A percentile compares a stretch with the other conserved stretches of the same genome.
phyloP scores from a whole-genome alignment of 1,140 invertebrate genomes.

The Drosophila hydei region DNA sequence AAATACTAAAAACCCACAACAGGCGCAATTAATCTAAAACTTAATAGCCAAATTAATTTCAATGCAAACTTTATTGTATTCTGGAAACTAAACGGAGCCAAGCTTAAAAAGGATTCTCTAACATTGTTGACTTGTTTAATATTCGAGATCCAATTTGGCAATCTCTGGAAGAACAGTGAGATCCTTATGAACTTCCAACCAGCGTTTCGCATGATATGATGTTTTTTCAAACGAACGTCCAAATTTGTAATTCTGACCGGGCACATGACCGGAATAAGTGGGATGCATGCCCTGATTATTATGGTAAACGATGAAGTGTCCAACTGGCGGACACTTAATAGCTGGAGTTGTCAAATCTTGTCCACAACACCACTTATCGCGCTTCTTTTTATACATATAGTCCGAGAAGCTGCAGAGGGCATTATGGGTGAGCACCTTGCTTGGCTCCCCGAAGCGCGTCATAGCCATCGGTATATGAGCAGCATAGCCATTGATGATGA shows the following conservation, averaged over 20 bases:
- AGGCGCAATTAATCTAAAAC: slow-evolving; percentile 3
- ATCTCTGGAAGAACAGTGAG: slow-evolving; percentile 62
- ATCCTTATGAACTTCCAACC: slow-evolving; percentile 84
- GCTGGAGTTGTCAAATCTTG: slow-evolving; percentile 63
- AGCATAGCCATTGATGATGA: slow-evolving; percentile 87
- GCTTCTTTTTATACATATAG: slow-evolving; percentile 86
- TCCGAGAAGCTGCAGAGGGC: slow-evolving; percentile 88
- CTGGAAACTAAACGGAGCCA: background rate
- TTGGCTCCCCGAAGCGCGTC: slow-evolving; percentile 87
- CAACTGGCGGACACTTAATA: slow-evolving; percentile 84
- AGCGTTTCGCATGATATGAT: slow-evolving; percentile 88
- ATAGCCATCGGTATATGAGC: slow-evolving; percentile 88
- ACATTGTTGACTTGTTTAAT: slow-evolving; percentile 19
- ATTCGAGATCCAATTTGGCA: slow-evolving; percentile 61
- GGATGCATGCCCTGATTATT: slow-evolving; percentile 88
- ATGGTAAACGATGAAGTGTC: slow-evolving; percentile 87
- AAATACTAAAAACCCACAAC: background rate
- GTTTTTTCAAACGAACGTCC: slow-evolving; percentile 89
- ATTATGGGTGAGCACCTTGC: slow-evolving; percentile 87
- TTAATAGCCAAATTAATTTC: too few species aligned
- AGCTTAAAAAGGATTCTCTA: too few species aligned
- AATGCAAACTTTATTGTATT: background rate
- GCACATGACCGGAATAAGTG: slow-evolving; percentile 89
- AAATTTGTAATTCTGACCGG: slow-evolving; percentile 87
- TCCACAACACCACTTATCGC: slow-evolving; percentile 88